Evolutionary conservation across 2,797 vertebrate genomes (phyloP).

Genomic region (Ciconia nigra): DNA sequence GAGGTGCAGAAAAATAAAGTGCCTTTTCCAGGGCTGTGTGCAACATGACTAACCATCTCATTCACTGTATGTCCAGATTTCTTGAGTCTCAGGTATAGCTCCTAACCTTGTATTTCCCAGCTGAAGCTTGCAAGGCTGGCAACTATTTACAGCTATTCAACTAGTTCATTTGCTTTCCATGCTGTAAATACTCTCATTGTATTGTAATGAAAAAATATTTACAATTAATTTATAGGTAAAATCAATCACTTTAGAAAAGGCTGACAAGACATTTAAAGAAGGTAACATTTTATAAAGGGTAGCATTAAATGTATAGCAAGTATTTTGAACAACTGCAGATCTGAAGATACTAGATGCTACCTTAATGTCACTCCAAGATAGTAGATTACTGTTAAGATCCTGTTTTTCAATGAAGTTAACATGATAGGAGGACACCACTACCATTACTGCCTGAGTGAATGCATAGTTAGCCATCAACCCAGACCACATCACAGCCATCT

Average conservation of each 20-base stretch:
- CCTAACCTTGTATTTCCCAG: neutral
- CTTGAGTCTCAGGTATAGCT: neutral
- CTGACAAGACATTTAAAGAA: neutral
- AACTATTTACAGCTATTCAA: neutral
- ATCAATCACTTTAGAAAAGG: conserved; percentile 4
- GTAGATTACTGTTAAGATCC: neutral
- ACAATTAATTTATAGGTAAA: conserved; percentile 12
- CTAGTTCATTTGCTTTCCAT: neutral
- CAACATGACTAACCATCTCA: neutral
- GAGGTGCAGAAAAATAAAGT: conserved; percentile 27
- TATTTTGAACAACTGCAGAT: neutral
- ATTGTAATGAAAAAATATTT: neutral
- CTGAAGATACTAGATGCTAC: neutral
- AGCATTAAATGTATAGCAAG: neutral
- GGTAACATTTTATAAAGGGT: neutral
- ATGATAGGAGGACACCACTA: neutral
- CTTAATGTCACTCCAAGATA: neutral
- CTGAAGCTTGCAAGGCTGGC: neutral
- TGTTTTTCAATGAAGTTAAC: neutral
- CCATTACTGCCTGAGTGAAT: neutral
- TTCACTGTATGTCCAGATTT: neutral
- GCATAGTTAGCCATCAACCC: neutral
- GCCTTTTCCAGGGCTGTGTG: conserved; percentile 4
- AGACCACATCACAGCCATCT: neutral
- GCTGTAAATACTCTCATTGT: neutral